Evolutionary conservation across 1,140 invertebrate genomes (phyloP).

Genomic region (Pararge aegeria): DNA sequence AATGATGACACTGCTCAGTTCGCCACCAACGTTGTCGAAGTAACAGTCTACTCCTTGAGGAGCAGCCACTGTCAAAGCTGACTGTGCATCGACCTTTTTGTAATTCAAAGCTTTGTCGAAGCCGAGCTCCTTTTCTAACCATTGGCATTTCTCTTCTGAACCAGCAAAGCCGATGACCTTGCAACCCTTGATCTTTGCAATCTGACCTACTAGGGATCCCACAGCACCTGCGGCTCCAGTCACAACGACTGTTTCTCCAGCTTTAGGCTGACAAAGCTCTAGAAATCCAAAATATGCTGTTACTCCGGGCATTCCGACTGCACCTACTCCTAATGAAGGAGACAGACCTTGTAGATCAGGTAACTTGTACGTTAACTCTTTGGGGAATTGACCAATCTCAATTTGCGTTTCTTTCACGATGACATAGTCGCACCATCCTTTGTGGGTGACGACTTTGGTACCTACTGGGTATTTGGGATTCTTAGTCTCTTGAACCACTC

Average conservation of each 20-base stretch:
- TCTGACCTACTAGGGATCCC: constrained; percentile 86
- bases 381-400: neutral
- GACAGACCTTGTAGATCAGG: constrained; percentile 54
- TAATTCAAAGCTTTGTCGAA: constrained; percentile 88
- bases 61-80: constrained; percentile 80
- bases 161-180: constrained; percentile 87
- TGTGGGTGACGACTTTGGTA: constrained; percentile 75
- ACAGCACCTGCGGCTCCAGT: constrained; percentile 85
- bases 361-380: constrained; percentile 45
- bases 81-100: constrained; percentile 81
- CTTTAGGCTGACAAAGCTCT: constrained; percentile 85
- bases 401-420: constrained; percentile 40
- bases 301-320: constrained; percentile 69
- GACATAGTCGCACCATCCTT: constrained; percentile 81
- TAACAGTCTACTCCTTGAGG: constrained; percentile 85
- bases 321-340: constrained; percentile 46
- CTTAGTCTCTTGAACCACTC: constrained; percentile 47
- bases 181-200: constrained; percentile 86
- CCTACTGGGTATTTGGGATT: constrained; percentile 79
- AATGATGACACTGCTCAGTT: constrained; percentile 81
- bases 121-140: constrained; percentile 83
- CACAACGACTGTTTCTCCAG: constrained; percentile 85
- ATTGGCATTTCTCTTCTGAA: constrained; percentile 85
- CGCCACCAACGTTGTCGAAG: constrained; percentile 82
- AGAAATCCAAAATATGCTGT: constrained; percentile 88